Conservation (phyloP, 2,797 vertebrate genomes). For the Coilia nasus region DNA sequence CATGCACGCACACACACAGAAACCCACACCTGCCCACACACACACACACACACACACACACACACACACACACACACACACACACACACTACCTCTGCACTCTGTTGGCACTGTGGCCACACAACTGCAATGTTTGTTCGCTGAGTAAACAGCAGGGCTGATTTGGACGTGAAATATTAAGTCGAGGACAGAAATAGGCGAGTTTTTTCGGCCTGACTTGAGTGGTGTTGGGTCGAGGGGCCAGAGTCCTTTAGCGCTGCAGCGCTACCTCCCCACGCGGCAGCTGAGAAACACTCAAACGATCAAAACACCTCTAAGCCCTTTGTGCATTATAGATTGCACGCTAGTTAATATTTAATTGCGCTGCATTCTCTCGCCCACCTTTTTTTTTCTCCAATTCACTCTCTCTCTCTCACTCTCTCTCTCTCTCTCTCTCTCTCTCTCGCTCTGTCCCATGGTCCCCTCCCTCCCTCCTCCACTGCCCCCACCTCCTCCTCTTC, state of each 20-base stretch:
- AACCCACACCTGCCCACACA: no score
- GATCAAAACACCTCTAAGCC: constrained; percentile 38
- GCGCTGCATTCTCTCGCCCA: neutral
- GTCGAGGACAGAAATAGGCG: neutral
- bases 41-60: no score
- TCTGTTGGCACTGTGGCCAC: neutral
- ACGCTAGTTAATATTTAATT: constrained; percentile 25
- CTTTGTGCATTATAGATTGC: constrained; percentile 24
- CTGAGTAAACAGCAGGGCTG: neutral
- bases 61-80: no score
- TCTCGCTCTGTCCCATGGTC: no score
- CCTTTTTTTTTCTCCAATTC: neutral
- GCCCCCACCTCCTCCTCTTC: no score
- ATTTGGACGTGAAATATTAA: constrained; percentile 9
- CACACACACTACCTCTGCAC: neutral
- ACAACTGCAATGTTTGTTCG: neutral
- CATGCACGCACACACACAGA: no score
- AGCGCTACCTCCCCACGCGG: neutral
- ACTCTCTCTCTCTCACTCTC: constrained; percentile 24
- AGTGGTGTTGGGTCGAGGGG: constrained; percentile 9
- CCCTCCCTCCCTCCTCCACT: neutral
- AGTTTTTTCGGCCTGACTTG: neutral
- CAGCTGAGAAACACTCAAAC: neutral
- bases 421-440: neutral
- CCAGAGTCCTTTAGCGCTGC: neutral